Evolutionary conservation across 1,140 invertebrate species (phyloP).

Genomic region (Tetramorium parvispinum): DNA sequence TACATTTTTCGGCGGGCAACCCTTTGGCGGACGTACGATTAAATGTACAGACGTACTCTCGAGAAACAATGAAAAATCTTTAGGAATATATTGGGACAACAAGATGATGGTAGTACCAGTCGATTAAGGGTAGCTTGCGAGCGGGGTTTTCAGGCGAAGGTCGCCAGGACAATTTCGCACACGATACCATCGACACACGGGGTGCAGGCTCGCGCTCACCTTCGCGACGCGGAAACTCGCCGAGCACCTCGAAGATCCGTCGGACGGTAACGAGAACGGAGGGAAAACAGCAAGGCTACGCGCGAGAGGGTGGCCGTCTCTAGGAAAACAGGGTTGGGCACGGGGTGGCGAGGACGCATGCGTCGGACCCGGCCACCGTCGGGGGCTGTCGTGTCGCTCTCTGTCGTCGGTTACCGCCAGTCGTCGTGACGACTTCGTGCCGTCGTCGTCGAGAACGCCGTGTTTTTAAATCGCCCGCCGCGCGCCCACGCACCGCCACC

Average conservation of each 20-base stretch:
- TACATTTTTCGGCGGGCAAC: background rate
- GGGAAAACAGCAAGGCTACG: background rate
- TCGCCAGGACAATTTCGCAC: background rate
- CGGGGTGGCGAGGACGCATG: slow-evolving; percentile 77
- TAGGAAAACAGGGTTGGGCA: slow-evolving; percentile 79
- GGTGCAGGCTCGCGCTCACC: background rate
- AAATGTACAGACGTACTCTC: background rate
- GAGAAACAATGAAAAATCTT: background rate
- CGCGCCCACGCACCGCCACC: background rate
- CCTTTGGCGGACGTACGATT: background rate
- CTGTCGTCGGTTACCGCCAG: slow-evolving; percentile 68
- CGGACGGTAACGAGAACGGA: background rate
- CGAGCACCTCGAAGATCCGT: background rate
- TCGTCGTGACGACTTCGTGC: slow-evolving; percentile 79
- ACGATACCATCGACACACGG: background rate
- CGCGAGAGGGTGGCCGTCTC: slow-evolving; percentile 55
- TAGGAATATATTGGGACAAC: background rate
- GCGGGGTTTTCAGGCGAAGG: background rate
- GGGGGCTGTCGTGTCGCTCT: slow-evolving; percentile 80
- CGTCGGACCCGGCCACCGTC: slow-evolving; percentile 78
- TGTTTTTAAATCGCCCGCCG: slow-evolving; percentile 16
- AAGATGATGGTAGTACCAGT: background rate
- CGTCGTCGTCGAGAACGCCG: slow-evolving; percentile 66
- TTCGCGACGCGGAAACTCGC: background rate
- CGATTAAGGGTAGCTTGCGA: background rate